phyloP scores from a whole-genome alignment of 1,140 invertebrate genomes.

The Phthorimaea operculella region DNA sequence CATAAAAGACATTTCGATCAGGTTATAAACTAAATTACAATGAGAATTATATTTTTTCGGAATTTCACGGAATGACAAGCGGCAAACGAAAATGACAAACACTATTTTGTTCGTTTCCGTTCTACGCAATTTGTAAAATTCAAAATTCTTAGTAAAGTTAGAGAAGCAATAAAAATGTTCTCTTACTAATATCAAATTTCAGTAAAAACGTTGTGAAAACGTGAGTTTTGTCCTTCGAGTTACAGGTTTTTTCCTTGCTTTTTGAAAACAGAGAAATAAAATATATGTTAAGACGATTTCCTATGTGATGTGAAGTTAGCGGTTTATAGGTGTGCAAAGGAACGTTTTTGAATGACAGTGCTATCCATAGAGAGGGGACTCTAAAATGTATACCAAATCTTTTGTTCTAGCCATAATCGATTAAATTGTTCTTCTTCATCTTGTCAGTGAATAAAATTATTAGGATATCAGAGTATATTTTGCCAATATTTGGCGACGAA shows the following conservation, averaged over 20 bases:
- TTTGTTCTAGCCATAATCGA: not conserved
- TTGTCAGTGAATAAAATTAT: too few relatives aligned
- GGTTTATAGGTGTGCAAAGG: not conserved
- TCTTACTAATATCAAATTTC: not conserved
- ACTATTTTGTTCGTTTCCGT: constrained; percentile 16
- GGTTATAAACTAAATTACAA: not conserved
- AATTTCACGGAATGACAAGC: constrained; percentile 42
- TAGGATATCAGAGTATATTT: too few relatives aligned
- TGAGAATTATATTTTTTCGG: not conserved
- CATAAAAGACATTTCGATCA: constrained; percentile 45
- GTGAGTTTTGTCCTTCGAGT: too few relatives aligned
- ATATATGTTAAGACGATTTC: not conserved
- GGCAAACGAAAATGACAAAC: constrained; percentile 46
- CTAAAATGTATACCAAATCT: too few relatives aligned
- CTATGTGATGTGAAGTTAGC: not conserved
- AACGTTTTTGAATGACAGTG: not conserved
- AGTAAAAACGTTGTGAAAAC: too few relatives aligned
- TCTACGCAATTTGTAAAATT: not conserved
- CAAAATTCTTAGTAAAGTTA: too few relatives aligned
- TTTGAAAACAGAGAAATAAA: not conserved
- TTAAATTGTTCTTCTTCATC: too few relatives aligned
- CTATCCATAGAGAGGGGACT: not conserved
- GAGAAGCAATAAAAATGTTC: too few relatives aligned
- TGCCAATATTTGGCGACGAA: too few relatives aligned
- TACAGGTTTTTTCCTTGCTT: not conserved